These are phyloP conservation scores for Augochlorella aurata DNA, from an alignment of 2,888 invertebrate species.

Conservation along the genomic window DNA sequence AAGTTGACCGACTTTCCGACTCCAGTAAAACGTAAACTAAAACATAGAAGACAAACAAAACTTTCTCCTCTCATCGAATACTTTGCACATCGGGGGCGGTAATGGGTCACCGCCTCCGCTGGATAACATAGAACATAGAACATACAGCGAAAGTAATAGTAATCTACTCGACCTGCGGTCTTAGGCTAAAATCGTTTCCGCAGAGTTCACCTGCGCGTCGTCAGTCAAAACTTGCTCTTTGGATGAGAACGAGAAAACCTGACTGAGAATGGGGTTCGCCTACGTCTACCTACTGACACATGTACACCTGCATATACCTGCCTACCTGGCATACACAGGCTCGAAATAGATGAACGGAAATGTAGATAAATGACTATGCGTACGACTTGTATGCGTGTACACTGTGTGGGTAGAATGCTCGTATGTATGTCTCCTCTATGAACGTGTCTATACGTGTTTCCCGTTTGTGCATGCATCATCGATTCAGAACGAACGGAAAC, in stretches of 20 bases:
- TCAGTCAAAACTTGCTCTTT: slow-evolving; percentile 65
- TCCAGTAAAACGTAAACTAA: slow-evolving; percentile 12
- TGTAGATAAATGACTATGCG: slow-evolving; percentile 48
- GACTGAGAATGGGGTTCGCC: slow-evolving; percentile 28
- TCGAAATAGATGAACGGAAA: slow-evolving; percentile 26
- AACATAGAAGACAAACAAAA: not conserved
- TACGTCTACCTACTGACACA: slow-evolving; percentile 21
- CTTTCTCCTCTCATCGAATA: slow-evolving; percentile 41
- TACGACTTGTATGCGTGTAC: slow-evolving; percentile 29
- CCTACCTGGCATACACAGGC: not conserved
- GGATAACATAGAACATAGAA: slow-evolving; percentile 19
- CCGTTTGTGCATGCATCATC: slow-evolving; percentile 34
- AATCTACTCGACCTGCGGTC: slow-evolving; percentile 15
- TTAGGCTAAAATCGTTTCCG: slow-evolving; percentile 7
- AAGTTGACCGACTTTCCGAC: not conserved
- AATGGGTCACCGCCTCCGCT: not conserved
- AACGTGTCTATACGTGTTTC: slow-evolving; percentile 10
- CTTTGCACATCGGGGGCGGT: slow-evolving; percentile 13
- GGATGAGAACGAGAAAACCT: slow-evolving; percentile 39
- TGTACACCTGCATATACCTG: slow-evolving; percentile 2
- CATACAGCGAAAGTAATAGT: slow-evolving; percentile 33
- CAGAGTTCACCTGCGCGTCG: slow-evolving; percentile 41
- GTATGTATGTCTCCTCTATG: slow-evolving; percentile 19
- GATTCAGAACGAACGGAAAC: slow-evolving; percentile 1
- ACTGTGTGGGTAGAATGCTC: slow-evolving; percentile 11